phyloP scores from a whole-genome alignment of 2,888 invertebrate species.

The Agrotis exclamationis region DNA sequence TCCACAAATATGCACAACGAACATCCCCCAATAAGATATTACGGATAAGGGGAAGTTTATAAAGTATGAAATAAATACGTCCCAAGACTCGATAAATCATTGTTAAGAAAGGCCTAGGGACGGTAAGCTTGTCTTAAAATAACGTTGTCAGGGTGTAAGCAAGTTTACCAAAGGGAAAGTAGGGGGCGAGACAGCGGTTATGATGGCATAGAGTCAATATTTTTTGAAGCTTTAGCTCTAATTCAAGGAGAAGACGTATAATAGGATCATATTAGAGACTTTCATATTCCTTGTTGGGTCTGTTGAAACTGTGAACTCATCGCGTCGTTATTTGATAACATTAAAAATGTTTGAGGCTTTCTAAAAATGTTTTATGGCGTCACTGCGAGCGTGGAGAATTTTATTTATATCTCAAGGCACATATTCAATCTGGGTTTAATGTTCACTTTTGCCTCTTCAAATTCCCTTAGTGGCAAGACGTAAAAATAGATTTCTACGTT shows the following conservation, averaged over 20 bases:
- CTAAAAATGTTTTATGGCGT: not conserved
- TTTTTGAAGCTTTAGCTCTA: conserved; percentile 25
- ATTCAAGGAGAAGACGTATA: not conserved
- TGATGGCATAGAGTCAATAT: conserved; percentile 37
- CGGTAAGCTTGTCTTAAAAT: conserved; percentile 78
- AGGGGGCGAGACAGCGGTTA: conserved; percentile 55
- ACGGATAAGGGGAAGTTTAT: conserved; percentile 57
- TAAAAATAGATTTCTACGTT: not conserved
- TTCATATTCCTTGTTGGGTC: not conserved
- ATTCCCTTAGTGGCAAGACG: not conserved
- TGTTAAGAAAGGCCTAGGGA: conserved; percentile 77
- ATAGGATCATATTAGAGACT: not conserved
- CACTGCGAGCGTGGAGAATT: not conserved
- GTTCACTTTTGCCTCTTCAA: not conserved
- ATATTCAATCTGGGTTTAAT: conserved; percentile 12
- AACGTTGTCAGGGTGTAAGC: conserved; percentile 81
- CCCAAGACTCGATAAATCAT: conserved; percentile 84
- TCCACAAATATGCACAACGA: conserved; percentile 53
- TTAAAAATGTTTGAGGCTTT: not conserved
- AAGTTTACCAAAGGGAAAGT: conserved; percentile 77
- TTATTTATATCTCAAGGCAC: conserved; percentile 11
- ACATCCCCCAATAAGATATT: conserved; percentile 52
- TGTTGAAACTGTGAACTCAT: not conserved
- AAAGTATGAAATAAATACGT: conserved; percentile 76
- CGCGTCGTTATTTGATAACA: too few relatives aligned